Conservation (phyloP, 2,113 vertebrate genomes). For the Casuarius casuarius region DNA sequence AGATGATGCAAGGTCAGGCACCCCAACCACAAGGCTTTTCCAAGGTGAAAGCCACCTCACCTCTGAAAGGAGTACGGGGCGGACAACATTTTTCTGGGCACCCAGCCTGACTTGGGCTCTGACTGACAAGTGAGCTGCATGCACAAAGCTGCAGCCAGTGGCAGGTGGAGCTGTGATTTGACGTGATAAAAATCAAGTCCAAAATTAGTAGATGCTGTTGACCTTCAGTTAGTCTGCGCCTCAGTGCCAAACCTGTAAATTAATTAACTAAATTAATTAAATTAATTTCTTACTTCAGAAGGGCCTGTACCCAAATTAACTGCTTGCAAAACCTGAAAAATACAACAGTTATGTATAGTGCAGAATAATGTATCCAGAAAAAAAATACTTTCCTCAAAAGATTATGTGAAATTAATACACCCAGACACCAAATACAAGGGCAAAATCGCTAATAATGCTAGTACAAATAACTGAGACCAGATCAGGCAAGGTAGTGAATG, state of each 20-base stretch:
- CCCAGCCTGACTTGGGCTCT: not conserved
- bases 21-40: too few species aligned
- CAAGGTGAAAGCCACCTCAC: not conserved
- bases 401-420: too few species aligned
- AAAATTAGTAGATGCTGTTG: slow-evolving; percentile 6
- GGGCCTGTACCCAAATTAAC: not conserved
- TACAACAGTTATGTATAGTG: not conserved
- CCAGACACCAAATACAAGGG: not conserved
- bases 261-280: not conserved
- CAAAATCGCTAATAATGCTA: not conserved
- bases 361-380: not conserved
- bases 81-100: not conserved
- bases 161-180: not conserved
- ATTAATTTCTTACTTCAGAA: not conserved
- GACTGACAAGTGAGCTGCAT: not conserved
- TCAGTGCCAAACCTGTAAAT: slow-evolving; percentile 7
- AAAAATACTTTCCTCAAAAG: not conserved
- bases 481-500: accelerated
- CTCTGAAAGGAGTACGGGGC: too few species aligned
- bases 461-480: not conserved
- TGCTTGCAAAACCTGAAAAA: not conserved
- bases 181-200: not conserved
- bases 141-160: not conserved
- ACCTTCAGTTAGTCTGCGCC: slow-evolving; percentile 4
- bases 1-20: accelerated